Conservation (phyloP, 2,888 invertebrate species). For the Atethmia centrago region DNA sequence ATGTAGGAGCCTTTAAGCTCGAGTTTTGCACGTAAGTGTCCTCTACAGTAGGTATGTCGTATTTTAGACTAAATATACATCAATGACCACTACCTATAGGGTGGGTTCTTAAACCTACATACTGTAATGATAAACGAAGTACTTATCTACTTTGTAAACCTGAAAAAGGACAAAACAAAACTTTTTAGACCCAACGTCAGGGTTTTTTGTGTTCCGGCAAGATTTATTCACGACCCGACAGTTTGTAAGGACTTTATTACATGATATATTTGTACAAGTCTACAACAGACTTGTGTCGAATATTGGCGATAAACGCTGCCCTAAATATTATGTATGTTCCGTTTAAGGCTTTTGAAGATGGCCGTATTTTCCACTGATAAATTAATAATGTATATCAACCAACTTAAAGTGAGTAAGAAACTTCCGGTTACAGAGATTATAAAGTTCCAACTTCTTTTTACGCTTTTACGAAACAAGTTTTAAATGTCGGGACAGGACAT, state of each 20-base stretch:
- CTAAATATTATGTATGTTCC: conserved; percentile 10
- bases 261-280: conserved; percentile 49
- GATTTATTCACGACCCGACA: conserved; percentile 36
- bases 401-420: no score
- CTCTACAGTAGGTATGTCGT: not conserved
- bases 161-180: conserved; percentile 38
- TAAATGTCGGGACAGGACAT: no score
- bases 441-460: no score
- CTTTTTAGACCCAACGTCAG: conserved; percentile 11
- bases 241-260: conserved; percentile 33
- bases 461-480: no score
- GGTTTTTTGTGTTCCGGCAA: conserved; percentile 25
- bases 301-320: conserved; percentile 11
- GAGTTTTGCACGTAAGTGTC: not conserved
- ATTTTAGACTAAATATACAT: not conserved
- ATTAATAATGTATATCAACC: no score
- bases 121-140: conserved; percentile 5
- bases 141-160: conserved; percentile 13
- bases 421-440: no score
- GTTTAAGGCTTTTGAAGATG: not conserved
- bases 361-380: not conserved
- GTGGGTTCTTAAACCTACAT: not conserved
- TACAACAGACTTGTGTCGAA: conserved; percentile 24
- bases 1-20: not conserved
- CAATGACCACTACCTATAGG: not conserved